These are phyloP conservation scores for Beris morrisii DNA, from an alignment of 2,888 invertebrate species.

Conservation along the genomic window DNA sequence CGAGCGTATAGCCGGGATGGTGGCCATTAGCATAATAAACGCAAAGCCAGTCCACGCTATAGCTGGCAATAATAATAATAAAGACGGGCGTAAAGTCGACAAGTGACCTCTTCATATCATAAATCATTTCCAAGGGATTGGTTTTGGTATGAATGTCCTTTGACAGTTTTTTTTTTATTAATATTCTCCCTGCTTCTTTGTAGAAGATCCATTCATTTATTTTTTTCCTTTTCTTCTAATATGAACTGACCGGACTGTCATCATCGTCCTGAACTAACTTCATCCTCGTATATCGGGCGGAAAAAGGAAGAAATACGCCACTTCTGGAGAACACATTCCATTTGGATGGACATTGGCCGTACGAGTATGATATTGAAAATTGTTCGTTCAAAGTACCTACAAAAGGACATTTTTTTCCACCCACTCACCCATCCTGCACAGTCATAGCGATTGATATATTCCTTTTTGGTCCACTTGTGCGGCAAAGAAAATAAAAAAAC, in stretches of 20 bases:
- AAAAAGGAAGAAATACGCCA: no score
- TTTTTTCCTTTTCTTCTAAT: constrained; percentile 18
- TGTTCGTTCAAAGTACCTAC: background rate
- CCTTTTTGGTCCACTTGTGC: constrained; percentile 5
- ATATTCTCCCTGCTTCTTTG: constrained; percentile 6
- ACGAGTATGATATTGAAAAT: constrained; percentile 15
- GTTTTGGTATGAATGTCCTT: constrained; percentile 33
- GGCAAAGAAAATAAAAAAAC: background rate
- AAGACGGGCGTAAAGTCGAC: constrained; percentile 11
- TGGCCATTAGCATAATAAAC: constrained; percentile 36
- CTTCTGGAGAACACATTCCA: background rate
- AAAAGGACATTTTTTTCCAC: background rate
- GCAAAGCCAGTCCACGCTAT: constrained; percentile 14
- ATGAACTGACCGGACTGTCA: constrained; percentile 18
- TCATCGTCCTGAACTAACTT: constrained; percentile 19
- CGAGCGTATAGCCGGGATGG: background rate
- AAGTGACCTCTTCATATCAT: constrained; percentile 34
- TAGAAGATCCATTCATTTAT: constrained; percentile 4
- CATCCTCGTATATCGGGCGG: constrained; percentile 14
- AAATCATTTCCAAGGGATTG: constrained; percentile 37
- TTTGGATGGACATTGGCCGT: background rate
- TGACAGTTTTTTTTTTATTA: constrained; percentile 28
- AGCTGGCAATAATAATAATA: constrained; percentile 26
- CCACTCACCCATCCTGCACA: background rate
- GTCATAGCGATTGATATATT: background rate